These are phyloP conservation scores for Dynastes hyllus DNA, from an alignment of 2,888 invertebrate genomes.

Conservation along the genomic window DNA sequence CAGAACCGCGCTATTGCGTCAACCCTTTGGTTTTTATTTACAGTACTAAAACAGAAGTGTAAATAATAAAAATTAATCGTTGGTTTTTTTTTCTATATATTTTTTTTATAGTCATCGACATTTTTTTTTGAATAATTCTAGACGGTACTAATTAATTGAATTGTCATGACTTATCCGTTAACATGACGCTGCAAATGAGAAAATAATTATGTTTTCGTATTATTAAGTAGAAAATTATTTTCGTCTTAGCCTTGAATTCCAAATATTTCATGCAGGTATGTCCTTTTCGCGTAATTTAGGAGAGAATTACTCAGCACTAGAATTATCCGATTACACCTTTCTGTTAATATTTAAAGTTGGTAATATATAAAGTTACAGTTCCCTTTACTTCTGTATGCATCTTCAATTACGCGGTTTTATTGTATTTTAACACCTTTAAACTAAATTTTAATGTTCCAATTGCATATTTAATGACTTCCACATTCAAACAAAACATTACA, in stretches of 20 bases:
- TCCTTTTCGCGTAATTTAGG: neutral
- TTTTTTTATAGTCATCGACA: neutral
- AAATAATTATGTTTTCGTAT: conserved; percentile 23
- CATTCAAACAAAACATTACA: too few relatives aligned
- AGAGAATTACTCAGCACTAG: conserved; percentile 2
- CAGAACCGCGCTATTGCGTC: neutral
- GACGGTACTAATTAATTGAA: neutral
- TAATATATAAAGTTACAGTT: neutral
- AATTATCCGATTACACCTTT: neutral
- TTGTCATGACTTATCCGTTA: neutral
- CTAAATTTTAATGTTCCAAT: neutral
- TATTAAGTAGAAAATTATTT: neutral
- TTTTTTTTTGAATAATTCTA: neutral
- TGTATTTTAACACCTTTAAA: neutral
- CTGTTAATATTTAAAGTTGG: neutral
- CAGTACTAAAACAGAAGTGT: too few relatives aligned
- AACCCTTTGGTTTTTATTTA: too few relatives aligned
- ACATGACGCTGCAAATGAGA: conserved; percentile 34
- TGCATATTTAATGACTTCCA: neutral
- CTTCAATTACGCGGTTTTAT: neutral
- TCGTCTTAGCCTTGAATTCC: conserved; percentile 3
- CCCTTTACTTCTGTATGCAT: neutral
- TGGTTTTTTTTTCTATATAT: neutral
- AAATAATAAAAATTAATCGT: neutral
- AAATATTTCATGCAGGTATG: conserved; percentile 7